Conservation (phyloP, 1,140 invertebrate species). For the Delia radicum region DNA sequence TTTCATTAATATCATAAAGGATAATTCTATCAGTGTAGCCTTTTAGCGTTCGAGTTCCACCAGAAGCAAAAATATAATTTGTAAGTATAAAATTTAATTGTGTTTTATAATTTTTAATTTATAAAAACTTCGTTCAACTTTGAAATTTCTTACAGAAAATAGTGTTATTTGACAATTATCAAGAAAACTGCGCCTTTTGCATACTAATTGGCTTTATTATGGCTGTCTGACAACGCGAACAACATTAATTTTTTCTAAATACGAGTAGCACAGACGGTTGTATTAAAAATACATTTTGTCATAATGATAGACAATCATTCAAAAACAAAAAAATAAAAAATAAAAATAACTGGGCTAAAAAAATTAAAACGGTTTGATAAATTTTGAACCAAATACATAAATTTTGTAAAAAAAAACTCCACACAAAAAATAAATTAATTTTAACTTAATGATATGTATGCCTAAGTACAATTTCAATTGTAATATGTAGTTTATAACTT, state of each 20-base stretch:
- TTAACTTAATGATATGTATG: background rate
- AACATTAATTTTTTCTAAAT: background rate
- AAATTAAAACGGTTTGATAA: background rate
- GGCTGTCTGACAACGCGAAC: background rate
- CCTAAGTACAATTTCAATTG: background rate
- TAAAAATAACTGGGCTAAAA: background rate
- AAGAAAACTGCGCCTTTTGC: background rate
- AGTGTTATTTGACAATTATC: background rate
- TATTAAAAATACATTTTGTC: background rate
- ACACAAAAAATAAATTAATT: background rate
- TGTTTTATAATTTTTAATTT: too few species aligned
- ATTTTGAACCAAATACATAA: slow-evolving; percentile 2
- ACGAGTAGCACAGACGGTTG: background rate
- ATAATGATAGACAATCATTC: background rate
- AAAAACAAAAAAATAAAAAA: too few species aligned
- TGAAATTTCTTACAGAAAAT: background rate
- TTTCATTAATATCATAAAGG: too few species aligned
- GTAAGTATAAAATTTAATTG: too few species aligned
- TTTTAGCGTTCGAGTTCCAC: too few species aligned
- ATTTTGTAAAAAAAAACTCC: background rate
- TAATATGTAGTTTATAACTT: background rate
- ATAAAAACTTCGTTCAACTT: too few species aligned
- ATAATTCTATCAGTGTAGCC: too few species aligned
- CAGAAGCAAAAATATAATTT: too few species aligned
- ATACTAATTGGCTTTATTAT: background rate